Conservation (phyloP, 1,140 invertebrate genomes). For the Drosophila micromelanica region DNA sequence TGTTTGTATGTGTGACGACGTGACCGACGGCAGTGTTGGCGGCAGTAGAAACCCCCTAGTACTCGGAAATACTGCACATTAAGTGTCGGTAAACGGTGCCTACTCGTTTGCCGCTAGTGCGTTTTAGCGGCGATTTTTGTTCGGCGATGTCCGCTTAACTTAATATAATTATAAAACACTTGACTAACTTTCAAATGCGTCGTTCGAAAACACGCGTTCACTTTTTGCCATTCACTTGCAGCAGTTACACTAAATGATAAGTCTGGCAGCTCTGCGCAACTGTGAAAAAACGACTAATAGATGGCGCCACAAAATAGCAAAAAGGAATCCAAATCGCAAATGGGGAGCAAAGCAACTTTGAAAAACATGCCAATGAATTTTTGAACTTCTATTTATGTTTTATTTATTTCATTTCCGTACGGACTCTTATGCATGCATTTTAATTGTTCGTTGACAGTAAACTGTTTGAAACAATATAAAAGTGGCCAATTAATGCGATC, state of each 20-base stretch:
- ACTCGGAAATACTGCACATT: no score
- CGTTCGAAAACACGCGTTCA: not conserved
- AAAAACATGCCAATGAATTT: not conserved
- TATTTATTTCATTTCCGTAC: conserved; percentile 16
- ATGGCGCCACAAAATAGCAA: not conserved
- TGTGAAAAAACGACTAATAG: not conserved
- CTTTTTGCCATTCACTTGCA: not conserved
- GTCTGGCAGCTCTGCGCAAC: not conserved
- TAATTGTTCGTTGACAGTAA: conserved; percentile 16
- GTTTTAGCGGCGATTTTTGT: no score
- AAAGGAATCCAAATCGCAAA: no score
- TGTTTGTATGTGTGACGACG: conserved; percentile 60
- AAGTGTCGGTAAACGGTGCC: no score
- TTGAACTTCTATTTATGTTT: conserved; percentile 3
- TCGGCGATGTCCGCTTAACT: no score
- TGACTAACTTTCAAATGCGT: not conserved
- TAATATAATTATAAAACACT: no score
- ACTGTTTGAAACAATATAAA: conserved; percentile 20
- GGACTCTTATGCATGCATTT: conserved; percentile 37
- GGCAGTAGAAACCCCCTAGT: no score
- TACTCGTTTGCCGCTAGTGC: no score
- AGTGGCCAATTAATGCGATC: conserved; percentile 4
- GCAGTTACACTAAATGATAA: not conserved
- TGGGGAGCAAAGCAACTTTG: not conserved
- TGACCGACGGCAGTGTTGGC: not conserved